Evolutionary conservation across 2,113 vertebrate species (phyloP), one percentile per base, ranked within the genome.

Genomic region (Clarias gariepinus): DNA sequence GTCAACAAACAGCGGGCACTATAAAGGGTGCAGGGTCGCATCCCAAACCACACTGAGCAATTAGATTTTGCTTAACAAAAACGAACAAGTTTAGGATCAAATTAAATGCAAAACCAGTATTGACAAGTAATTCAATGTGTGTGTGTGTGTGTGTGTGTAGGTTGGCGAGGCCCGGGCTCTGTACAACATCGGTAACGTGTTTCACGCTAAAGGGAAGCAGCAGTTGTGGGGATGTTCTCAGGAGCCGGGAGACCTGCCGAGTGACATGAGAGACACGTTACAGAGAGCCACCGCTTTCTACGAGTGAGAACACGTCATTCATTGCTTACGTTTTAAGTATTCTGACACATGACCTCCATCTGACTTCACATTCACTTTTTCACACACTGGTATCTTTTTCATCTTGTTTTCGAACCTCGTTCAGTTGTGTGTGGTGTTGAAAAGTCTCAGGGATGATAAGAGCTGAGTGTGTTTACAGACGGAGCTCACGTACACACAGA

Each of bases 151-250:
- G 47, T 78, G 25, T 55, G 47, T 80, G 28, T 80, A 99, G 98
- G 96, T 99, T 0, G 97, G 97, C 41, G 97, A 99, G 93, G 97
- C 98, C 3, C 93, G 98, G 89, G 98, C 98, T 0, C 93, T 99
- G 57, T 99, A 99, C 90, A 99, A 99, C 86, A 95, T 98, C 0
- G 98, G 98, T 11, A 99, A 99, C 0, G 96, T 99, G 89, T 98
- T 96, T 91, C 98, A 99, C 1, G 98, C 98, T 9, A 98, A 98
- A 90, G 98, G 97, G 0, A 99, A 99, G 93, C 97, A 99, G 88
- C 95, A 97, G 68, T 95, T 96, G 13, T 99, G 98, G 97, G 96
- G 90, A 52, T 85, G 93, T 1, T 91, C 94, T 0, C 97, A 97
- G 87, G 98, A 98, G 80, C 97, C 97, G 0, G 97, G 96, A 52